Base-by-base conservation (phyloP, 2,797 vertebrate genomes). In the Sebastes dallii region DNA sequence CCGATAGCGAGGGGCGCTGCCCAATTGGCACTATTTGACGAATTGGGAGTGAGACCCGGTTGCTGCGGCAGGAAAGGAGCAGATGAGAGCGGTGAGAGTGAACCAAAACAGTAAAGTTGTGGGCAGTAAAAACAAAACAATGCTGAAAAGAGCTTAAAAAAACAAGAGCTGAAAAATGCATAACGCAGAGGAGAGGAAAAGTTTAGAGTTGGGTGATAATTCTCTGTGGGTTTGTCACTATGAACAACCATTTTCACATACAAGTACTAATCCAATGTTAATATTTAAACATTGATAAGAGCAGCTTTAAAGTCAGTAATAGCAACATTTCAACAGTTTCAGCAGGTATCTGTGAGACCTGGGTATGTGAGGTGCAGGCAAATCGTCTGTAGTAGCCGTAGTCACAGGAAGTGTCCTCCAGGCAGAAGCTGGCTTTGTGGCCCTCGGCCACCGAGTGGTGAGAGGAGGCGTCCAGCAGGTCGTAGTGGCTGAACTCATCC, bases 401-500 rank as follows among this genome's bases (percentile, higher is more conserved):
- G 92, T 99, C 99, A 78, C 99, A 99, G 78, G 98, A 98, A 0
- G 98, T 98, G 88, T 99, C 99, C 94, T 99, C 99, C 70, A 99
- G 95, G 86, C 99, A 99, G 94, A 99, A 99, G 84, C 99, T 99
- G 69, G 98, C 99, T 93, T 99, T 99, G 95, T 99, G 99, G 71
- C 99, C 99, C 89, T 99, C 99, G 25, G 99, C 99, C 87, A 99
- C 96, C 52, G 96, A 97, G 42, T 95, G 96, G 0, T 99, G 97
- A 3, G 96, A 95, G 78, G 56, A 92, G 36, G 97, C 92, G 39
- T 99, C 98, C 86, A 99, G 88, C 86, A 99, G 95, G 25, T 99
- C 98, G 12, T 99, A 99, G 93, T 99, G 98, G 87, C 98, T 99
- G 93, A 99, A 99, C 92, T 99, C 98, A 42, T 99, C 98, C 98